These are phyloP conservation scores for Drosophila burlai DNA, from an alignment of 1,140 invertebrate genomes.

Conservation along the genomic window DNA sequence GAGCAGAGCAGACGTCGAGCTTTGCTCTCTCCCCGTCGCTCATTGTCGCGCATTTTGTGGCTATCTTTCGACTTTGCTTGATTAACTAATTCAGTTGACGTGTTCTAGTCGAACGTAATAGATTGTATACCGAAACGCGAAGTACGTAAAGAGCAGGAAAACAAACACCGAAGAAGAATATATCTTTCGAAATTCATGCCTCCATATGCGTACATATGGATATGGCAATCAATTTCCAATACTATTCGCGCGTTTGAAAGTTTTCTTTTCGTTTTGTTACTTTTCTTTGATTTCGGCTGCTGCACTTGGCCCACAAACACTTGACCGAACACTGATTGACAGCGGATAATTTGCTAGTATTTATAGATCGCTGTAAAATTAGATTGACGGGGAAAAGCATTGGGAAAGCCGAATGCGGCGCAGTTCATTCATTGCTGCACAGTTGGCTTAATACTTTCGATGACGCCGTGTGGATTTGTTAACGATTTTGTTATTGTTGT, in stretches of 20 bases:
- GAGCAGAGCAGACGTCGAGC: constrained; percentile 15
- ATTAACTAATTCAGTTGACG: constrained; percentile 85
- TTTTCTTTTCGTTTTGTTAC: neutral
- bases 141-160: neutral
- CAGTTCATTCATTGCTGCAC: constrained; percentile 63
- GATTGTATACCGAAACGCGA: constrained; percentile 57
- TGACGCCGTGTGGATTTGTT: constrained; percentile 31
- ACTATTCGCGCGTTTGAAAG: constrained; percentile 13
- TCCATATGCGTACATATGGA: constrained; percentile 26
- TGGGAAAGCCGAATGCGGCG: constrained; percentile 6
- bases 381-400: neutral
- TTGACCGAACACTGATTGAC: constrained; percentile 43
- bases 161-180: neutral
- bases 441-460: constrained; percentile 59
- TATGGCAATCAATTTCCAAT: constrained; percentile 7
- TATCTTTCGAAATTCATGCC: neutral
- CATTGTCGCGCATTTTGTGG: constrained; percentile 56
- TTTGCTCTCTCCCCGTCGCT: constrained; percentile 6
- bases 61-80: constrained; percentile 76
- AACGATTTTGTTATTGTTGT: constrained; percentile 42
- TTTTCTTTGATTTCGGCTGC: constrained; percentile 1
- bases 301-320: constrained; percentile 47
- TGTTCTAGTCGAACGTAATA: constrained; percentile 82
- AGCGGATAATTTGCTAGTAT: constrained; percentile 41
- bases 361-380: constrained; percentile 33